Evolutionary conservation across 2,888 invertebrate genomes (phyloP).

Genomic region (Litoditis marina): DNA sequence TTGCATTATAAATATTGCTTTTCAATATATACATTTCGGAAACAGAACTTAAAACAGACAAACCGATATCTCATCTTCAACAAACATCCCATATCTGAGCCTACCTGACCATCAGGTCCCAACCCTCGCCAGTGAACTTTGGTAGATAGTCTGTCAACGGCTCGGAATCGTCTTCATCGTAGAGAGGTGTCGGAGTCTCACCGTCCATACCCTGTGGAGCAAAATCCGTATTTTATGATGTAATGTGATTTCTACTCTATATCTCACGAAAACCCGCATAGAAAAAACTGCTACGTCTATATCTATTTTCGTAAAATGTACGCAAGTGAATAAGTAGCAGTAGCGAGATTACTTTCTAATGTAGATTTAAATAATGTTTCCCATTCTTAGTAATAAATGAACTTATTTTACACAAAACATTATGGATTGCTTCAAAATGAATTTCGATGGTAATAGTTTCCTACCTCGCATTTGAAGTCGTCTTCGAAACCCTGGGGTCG

Average conservation of each 20-base stretch:
- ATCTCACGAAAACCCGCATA: background rate
- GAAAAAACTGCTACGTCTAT: too few relatives aligned
- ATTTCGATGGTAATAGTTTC: background rate
- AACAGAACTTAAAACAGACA: too few relatives aligned
- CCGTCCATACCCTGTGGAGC: conserved; percentile 19
- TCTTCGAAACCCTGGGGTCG: conserved; percentile 59
- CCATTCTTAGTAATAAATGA: too few relatives aligned
- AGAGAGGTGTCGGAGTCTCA: conserved; percentile 67
- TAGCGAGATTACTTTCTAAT: too few relatives aligned
- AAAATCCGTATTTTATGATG: too few relatives aligned
- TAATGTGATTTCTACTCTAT: background rate
- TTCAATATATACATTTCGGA: background rate
- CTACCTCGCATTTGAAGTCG: conserved; percentile 52
- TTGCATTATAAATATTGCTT: too few relatives aligned
- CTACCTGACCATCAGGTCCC: conserved; percentile 68
- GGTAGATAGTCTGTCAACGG: conserved; percentile 88
- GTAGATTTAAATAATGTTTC: too few relatives aligned
- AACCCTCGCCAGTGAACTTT: conserved; percentile 78
- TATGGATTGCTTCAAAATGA: too few relatives aligned
- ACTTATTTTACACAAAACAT: too few relatives aligned
- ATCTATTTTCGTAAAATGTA: too few relatives aligned
- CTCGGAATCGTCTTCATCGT: conserved; percentile 86
- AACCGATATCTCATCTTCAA: too few relatives aligned
- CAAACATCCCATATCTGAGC: background rate
- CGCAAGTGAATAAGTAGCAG: too few relatives aligned